Conservation (phyloP, 2,113 vertebrate species). For the Pterophyllum scalare region DNA sequence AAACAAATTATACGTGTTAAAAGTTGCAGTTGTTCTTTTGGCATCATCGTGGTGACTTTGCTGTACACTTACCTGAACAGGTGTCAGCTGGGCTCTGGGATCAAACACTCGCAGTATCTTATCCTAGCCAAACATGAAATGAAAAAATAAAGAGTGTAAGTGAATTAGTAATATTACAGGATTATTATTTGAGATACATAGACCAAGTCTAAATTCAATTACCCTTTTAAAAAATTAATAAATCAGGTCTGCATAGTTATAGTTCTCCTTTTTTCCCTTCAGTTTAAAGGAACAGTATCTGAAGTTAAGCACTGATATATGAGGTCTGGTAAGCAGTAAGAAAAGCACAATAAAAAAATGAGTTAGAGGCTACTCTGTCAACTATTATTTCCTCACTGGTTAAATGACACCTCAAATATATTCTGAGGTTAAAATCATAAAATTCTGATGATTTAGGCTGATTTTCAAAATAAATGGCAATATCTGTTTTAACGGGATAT, state of each 20-base stretch:
- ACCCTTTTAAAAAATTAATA: not conserved
- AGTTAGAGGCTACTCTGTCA: not conserved
- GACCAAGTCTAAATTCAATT: not conserved
- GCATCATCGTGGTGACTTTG: not conserved
- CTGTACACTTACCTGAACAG: constrained; percentile 85
- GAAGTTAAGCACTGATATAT: not conserved
- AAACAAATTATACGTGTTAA: no score
- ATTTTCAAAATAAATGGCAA: no score
- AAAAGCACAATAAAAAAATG: not conserved
- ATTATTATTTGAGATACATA: not conserved
- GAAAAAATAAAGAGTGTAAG: not conserved
- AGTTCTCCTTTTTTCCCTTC: not conserved
- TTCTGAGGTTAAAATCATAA: not conserved
- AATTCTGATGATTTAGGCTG: no score
- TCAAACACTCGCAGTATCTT: constrained; percentile 95
- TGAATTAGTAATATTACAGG: not conserved
- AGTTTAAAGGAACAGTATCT: not conserved
- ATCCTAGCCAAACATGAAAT: constrained; percentile 82
- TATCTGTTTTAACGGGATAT: no score
- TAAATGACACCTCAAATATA: no score
- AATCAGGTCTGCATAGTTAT: not conserved
- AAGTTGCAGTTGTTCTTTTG: not conserved
- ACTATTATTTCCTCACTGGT: not conserved
- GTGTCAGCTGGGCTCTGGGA: constrained; percentile 84
- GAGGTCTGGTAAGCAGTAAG: not conserved